phyloP scores from a whole-genome alignment of 2,797 vertebrate species.

The Luscinia luscinia region DNA sequence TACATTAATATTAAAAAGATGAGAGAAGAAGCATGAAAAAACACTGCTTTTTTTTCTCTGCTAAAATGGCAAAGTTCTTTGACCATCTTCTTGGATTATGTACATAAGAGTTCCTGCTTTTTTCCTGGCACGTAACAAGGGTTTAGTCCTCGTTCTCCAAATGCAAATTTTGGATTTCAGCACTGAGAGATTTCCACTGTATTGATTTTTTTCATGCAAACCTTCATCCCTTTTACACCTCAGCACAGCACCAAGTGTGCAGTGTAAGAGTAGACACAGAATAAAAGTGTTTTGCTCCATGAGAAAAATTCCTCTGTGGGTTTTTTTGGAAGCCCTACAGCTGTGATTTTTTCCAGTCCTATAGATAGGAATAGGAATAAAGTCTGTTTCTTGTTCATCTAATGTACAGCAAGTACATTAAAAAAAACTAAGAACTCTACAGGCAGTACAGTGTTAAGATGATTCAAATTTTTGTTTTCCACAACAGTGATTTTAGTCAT shows the following conservation, averaged over 20 bases:
- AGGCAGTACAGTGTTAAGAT: neutral
- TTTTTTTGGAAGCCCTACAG: neutral
- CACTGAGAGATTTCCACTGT: neutral
- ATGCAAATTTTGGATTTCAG: neutral
- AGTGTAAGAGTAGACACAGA: neutral
- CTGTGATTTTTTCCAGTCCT: neutral
- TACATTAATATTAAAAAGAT: neutral
- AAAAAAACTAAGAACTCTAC: neutral
- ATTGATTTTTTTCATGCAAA: neutral
- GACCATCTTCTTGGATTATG: neutral
- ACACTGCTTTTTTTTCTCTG: neutral
- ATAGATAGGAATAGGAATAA: neutral
- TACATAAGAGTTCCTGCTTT: neutral
- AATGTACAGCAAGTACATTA: neutral
- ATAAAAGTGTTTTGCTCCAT: neutral
- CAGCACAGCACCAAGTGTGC: neutral
- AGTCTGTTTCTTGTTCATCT: neutral
- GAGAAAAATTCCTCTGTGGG: neutral
- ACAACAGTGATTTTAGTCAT: neutral
- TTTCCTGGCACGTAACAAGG: neutral
- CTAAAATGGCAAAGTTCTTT: neutral
- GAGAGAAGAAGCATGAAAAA: neutral
- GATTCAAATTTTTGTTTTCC: neutral
- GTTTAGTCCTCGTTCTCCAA: neutral
- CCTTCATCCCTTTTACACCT: fast-evolving